These are phyloP conservation scores for Harpalus rufipes DNA, from an alignment of 2,888 invertebrate genomes.

Conservation along the genomic window DNA sequence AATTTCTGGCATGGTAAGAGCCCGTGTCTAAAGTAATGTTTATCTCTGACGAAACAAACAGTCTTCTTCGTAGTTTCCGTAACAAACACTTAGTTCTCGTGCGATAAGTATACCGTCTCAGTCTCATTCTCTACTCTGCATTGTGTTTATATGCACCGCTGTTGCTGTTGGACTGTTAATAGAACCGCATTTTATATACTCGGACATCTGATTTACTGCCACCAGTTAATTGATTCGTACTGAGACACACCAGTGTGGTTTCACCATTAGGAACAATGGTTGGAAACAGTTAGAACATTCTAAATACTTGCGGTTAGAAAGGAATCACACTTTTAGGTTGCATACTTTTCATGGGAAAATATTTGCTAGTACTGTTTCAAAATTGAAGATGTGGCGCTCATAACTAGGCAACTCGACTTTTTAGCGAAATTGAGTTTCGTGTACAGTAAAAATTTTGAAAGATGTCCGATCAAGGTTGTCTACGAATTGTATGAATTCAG, in stretches of 20 bases:
- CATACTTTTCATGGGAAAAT: too few relatives aligned
- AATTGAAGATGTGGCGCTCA: too few relatives aligned
- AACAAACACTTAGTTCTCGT: background rate
- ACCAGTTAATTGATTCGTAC: constrained; percentile 60
- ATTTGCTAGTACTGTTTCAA: too few relatives aligned
- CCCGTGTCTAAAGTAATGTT: background rate
- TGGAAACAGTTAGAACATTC: too few relatives aligned
- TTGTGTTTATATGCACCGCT: background rate
- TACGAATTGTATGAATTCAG: too few relatives aligned
- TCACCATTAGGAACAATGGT: background rate
- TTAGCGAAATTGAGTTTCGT: too few relatives aligned
- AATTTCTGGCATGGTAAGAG: background rate
- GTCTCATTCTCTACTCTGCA: too few relatives aligned
- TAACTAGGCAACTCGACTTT: too few relatives aligned
- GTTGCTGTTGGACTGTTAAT: constrained; percentile 32
- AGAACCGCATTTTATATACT: constrained; percentile 55
- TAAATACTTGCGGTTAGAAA: too few relatives aligned
- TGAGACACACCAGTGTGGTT: constrained; percentile 41
- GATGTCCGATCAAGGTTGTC: too few relatives aligned
- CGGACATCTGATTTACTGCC: constrained; percentile 52
- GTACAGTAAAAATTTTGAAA: too few relatives aligned
- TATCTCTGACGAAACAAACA: background rate
- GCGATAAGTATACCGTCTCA: background rate
- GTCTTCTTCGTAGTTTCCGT: background rate
- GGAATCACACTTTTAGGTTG: too few relatives aligned